Base-by-base conservation (phyloP, 2,797 vertebrate genomes). In the Sus cebifrons region DNA sequence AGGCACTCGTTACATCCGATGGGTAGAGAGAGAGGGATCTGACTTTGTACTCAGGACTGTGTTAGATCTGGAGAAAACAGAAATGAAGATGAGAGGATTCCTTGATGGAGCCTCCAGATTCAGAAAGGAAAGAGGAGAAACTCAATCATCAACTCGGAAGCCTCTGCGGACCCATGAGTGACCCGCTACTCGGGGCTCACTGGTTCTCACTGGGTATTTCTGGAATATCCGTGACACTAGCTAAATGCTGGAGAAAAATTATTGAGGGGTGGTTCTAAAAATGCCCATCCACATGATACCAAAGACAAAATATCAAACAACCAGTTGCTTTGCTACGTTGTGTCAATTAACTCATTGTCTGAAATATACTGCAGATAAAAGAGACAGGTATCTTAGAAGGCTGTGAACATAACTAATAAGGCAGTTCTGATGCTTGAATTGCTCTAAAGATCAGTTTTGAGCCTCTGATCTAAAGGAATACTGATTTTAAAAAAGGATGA, bases 231-330 rank as follows among this genome's bases (percentile, higher is more conserved):
- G 21, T 20, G 64, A 54, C 13, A 58, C 52, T 79, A 67, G 70
- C 25, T 82, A 52, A 87, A 82, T 52, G 52, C 56, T 67, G 0
- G 8, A 84, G 60, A 94, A 86, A 73, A 89, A 15, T 86, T 75
- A 79, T 62, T 94, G 71, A 25, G n/a, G 91, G 65, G 49, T 81
- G 23, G 4, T 77, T 95, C 71, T 96, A 81, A 91, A 96, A 92
- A 75, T 78, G 27, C 56, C 44, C 25, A 3, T 29, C 36, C n/a
- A 36, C 67, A 60, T 52, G 36, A 85, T 82, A 86, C 18, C 64
- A 92, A 88, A 64, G 12, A 71, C 32, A 88, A 70, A 67, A 5
- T 27, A 64, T n/a, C 56, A 56, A 67, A 49, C 14, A 70, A 32
- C 74, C 56, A 49, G 65, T 52, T 58, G 9, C 27, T 89, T 70